Evolutionary conservation across 2,797 vertebrate genomes (phyloP).

Genomic region (Clarias fuscus): DNA sequence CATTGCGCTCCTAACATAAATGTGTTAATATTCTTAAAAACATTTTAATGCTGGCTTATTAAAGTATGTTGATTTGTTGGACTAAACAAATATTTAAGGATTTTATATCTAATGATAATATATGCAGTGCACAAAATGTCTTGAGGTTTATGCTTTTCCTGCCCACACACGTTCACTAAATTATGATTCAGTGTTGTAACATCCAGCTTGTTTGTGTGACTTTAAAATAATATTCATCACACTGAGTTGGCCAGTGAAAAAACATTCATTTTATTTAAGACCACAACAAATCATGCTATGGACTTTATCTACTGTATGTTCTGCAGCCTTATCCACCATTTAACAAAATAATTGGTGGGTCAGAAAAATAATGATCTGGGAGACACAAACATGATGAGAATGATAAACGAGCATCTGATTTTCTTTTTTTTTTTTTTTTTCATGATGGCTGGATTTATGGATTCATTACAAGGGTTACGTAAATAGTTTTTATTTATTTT

Average conservation of each 20-base stretch:
- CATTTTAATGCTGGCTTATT: not conserved
- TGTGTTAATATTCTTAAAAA: not conserved
- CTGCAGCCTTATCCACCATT: not conserved
- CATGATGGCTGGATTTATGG: not conserved
- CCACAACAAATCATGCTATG: not conserved
- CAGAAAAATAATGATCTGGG: not conserved
- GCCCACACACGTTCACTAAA: not conserved
- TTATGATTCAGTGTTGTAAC: constrained; percentile 8
- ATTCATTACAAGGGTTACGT: not conserved
- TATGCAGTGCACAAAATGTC: not conserved
- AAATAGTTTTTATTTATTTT: no score
- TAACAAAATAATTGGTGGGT: constrained; percentile 9
- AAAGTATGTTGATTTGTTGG: not conserved
- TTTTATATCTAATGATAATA: not conserved
- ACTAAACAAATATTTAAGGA: not conserved
- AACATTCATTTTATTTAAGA: not conserved
- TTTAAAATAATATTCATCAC: not conserved
- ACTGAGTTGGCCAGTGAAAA: not conserved
- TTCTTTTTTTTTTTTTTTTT: not conserved
- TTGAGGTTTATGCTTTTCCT: not conserved
- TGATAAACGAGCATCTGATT: not conserved
- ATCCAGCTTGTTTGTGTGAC: not conserved
- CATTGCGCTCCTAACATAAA: not conserved
- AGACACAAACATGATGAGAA: not conserved
- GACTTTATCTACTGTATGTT: not conserved